Evolutionary conservation across 1,140 invertebrate species (phyloP), one percentile per base, ranked within the genome.

Genomic region (Trinorchestia longiramus): DNA sequence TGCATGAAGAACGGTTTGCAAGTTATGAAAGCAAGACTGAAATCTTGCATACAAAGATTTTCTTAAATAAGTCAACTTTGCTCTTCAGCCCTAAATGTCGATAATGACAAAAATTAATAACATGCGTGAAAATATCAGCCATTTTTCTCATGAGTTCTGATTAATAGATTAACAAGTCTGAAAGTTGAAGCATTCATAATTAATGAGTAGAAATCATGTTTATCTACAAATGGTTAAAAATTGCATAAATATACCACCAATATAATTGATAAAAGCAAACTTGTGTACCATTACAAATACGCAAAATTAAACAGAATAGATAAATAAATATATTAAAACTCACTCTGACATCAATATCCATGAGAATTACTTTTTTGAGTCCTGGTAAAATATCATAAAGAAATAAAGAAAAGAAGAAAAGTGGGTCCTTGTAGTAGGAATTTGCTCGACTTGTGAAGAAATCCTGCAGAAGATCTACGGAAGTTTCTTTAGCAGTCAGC

Each of bases 301-400:
- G 19, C 6, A 19, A 53, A 77, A 77, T 77, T 23, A 77, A 77
- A 23, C 62, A 3, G 28, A 28, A 28, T 77, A 36, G 28, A 77
- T 77, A 23, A 77, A 23, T 77, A 3, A 77, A 77, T 53, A 36
- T 15, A 77, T 1, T 23, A 77, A 77, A 90, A 97, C 98, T 97
- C 97, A 99, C 98, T 97, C 98, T 98, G 43, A 98, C 98, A 97
- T 99, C 98, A 96, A 98, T 98, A 97, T 99, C 99, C 23, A 99
- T 97, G 97, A 99, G 98, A 90, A 98, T 98, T 23, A 98, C 98
- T 96, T 97, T 97, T n/a, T 98, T 97, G 95, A 98, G 97, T 95
- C 97, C 92, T 0, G 97, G 97, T 42, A 98, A 98, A 91, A 99
- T 98, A 97, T 98, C 97, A 97, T 99, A 98, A 40, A 99, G 97